Percentiles rank a stretch among this genome's conserved stretches.
Evolutionary conservation across 2,888 invertebrate species (phyloP).

Genomic region (Furcula furcula): DNA sequence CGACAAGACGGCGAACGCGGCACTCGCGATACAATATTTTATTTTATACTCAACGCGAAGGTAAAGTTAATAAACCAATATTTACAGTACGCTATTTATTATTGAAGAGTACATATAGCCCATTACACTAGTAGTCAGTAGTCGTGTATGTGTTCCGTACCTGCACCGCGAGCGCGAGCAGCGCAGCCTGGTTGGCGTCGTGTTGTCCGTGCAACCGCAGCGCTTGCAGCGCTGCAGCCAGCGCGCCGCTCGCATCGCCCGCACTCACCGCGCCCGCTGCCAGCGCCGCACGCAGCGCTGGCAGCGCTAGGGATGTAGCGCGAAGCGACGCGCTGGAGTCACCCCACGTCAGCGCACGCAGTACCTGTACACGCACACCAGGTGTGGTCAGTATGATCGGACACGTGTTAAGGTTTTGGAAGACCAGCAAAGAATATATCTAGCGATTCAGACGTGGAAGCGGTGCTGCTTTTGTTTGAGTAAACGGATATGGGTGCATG

Average conservation of each 20-base stretch:
- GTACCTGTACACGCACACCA: slow-evolving; percentile 50
- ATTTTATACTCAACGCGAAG: no score
- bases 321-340: slow-evolving; percentile 92
- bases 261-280: slow-evolving; percentile 70
- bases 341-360: slow-evolving; percentile 86
- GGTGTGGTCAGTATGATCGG: no score
- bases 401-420: no score
- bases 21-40: no score
- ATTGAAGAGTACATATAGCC: no score
- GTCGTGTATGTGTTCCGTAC: slow-evolving; percentile 49
- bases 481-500: no score
- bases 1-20: no score
- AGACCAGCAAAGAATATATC: no score
- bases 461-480: no score
- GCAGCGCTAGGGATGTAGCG: slow-evolving; percentile 88
- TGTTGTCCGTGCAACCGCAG: slow-evolving; percentile 94
- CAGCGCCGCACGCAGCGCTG: slow-evolving; percentile 77
- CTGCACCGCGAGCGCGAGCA: slow-evolving; percentile 91
- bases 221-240: slow-evolving; percentile 89
- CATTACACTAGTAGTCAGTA: background rate
- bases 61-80: no score
- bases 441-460: no score
- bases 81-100: no score
- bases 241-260: slow-evolving; percentile 80
- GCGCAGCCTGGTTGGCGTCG: slow-evolving; percentile 91